Conservation (phyloP, 2,888 invertebrate genomes). For the Lochmaea capreae region DNA sequence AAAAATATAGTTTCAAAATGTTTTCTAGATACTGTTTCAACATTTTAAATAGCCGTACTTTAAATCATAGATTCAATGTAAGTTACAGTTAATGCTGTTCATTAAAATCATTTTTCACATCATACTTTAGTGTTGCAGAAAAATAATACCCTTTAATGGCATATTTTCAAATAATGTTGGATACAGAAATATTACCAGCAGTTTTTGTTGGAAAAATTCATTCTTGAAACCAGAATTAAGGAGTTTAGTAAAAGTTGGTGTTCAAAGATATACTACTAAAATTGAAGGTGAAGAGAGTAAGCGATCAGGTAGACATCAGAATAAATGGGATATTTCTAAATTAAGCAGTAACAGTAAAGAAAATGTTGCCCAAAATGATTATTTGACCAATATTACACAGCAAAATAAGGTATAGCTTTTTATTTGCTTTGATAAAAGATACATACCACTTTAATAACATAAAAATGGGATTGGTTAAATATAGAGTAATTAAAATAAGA, state of each 20-base stretch:
- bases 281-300: background rate
- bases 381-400: background rate
- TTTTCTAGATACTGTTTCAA: background rate
- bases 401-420: constrained; percentile 2
- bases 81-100: background rate
- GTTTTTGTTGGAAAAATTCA: background rate
- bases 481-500: background rate
- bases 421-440: background rate
- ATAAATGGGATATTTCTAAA: background rate
- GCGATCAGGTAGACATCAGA: background rate
- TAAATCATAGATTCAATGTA: background rate
- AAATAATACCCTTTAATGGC: background rate
- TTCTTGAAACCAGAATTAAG: background rate
- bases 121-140: background rate
- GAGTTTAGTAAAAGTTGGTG: background rate
- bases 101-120: background rate
- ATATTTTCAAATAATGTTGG: background rate
- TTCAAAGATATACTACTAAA: background rate
- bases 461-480: too few relatives aligned
- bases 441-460: too few relatives aligned
- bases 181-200: background rate
- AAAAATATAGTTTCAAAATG: background rate
- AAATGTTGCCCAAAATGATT: background rate
- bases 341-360: background rate
- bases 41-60: background rate